Evolutionary conservation across 2,888 invertebrate genomes (phyloP), one percentile per base, ranked within the genome.

Genomic region (Cosmia trapezina): DNA sequence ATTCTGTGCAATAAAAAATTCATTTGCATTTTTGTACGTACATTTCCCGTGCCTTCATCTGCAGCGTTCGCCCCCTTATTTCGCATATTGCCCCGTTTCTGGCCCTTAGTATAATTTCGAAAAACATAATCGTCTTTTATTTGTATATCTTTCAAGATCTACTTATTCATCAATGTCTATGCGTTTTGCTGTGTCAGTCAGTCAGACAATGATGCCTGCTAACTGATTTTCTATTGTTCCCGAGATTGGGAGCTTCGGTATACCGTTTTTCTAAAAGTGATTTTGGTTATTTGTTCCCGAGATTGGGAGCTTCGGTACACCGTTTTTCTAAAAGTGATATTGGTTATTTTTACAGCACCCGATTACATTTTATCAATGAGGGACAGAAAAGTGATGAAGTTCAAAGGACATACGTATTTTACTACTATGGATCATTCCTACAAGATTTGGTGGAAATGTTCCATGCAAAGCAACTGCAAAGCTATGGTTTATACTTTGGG

Each of bases 361-460:
- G 85, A 85, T 4, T 83, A 70, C 22, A 72, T 85, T 12, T 19
- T 80, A n/a, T 60, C 72, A 47, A 67, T 81, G 73, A 78, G 80
- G 17, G 83, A 74, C 1, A 76, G 73, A 37, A 65, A 70, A 14
- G 68, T 81, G 7, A 76, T 84, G 83, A 80, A 83, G 14, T 85
- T 61, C 47, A 76, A 72, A 53, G 78, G 76, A 1, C 41, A 76
- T 9, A 78, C 81, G 11, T 84, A 84, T n/a, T 77, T 45, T 33
- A 81, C 76, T 11, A 61, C 49, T 0, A 45, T 70, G 8, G 65
- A 49, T 8, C 28, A 53, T 7, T 59, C 66, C 1, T 60, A 70
- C 14, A 78, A 81, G 51, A 51, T 70, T 11, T 45, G 59, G 14
- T 85, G 85, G 85, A 71, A 19, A 9, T 84, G 85, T 53, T 59